A percentile compares a stretch with the other conserved stretches of the same genome.
Evolutionary conservation across 2,797 vertebrate genomes (phyloP).

Genomic region (Pangasius mekongensis): DNA sequence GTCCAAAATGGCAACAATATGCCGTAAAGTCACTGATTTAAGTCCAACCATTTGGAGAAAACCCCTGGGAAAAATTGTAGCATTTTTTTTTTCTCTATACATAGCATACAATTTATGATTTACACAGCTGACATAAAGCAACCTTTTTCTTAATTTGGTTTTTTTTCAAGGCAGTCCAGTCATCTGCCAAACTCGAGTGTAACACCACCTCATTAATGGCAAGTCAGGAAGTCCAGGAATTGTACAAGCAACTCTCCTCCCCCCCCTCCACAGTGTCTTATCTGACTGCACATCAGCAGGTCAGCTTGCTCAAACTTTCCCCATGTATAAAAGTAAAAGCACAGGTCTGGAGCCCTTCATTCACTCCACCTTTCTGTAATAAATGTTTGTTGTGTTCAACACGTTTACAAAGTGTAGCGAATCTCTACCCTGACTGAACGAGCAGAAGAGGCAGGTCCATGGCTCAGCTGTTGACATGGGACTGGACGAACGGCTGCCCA

Average conservation of each 20-base stretch:
- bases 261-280: constrained; percentile 45
- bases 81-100: constrained; percentile 67
- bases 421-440: not conserved
- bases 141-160: constrained; percentile 30
- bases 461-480: not conserved
- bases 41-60: constrained; percentile 59
- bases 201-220: constrained; percentile 39
- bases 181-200: constrained; percentile 41
- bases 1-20: constrained; percentile 65
- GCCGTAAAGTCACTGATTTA: constrained; percentile 61
- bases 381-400: constrained; percentile 28
- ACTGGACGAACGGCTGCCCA: not conserved
- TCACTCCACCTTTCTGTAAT: constrained; percentile 8
- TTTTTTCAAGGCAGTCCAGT: constrained; percentile 51
- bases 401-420: constrained; percentile 22
- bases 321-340: constrained; percentile 29
- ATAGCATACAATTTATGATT: constrained; percentile 72
- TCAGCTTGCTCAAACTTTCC: constrained; percentile 17
- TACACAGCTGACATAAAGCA: constrained; percentile 66
- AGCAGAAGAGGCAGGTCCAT: constrained; percentile 26
- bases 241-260: constrained; percentile 31
- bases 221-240: constrained; percentile 45
- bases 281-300: constrained; percentile 40
- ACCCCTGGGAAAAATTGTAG: not conserved
- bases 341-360: constrained; percentile 19